Base-by-base conservation (phyloP, 37 sponge, comb jelly and placozoan species). In the Trichoplax adhaerens region DNA sequence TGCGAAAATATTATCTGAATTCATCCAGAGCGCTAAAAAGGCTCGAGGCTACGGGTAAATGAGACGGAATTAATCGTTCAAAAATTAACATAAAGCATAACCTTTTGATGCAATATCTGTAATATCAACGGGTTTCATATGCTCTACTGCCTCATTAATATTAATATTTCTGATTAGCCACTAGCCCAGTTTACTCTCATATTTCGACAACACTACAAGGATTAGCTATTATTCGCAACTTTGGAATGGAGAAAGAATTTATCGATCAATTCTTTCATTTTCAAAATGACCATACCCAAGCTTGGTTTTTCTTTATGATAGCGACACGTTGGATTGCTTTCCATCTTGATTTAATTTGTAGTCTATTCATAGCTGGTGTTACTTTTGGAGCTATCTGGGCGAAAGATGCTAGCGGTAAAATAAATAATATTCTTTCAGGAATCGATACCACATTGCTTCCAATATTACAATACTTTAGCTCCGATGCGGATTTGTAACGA, bases 111-210 rank as follows among this genome's bases (percentile, higher is more conserved):
- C 29, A 29, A 29, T 29, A 29, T 29, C 29, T 29, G 29, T 29
- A 29, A 0, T 29, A 29, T 29, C 29, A 29, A 29, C 29, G 29
- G 29, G 29, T 29, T 29, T 29, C 29, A 29, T 29, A 29, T 29
- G 29, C 29, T 29, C 29, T 29, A 29, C 29, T 29, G 29, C 29
- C 29, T 29, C 29, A 29, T 29, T 29, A 29, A 29, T 29, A 29
- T 29, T 29, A 29, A 29, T 29, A 57, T 48, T 58, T n/a, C 57
- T n/a, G 62, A 8, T 0, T 80, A 88, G 89, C 86, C 58, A 85
- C 85, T 1, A 88, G 89, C 74, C 89, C 89, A n/a, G 47, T 88
- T 57, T 88, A 82, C 58, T 88, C 89, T 57, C 89, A 88, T 68
- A 68, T 88, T 46, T 82, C 89, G 5, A 69, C 77, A 53, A 82